These are phyloP conservation scores for Ictalurus punctatus DNA, from an alignment of 2,113 vertebrate species.

Conservation along the genomic window DNA sequence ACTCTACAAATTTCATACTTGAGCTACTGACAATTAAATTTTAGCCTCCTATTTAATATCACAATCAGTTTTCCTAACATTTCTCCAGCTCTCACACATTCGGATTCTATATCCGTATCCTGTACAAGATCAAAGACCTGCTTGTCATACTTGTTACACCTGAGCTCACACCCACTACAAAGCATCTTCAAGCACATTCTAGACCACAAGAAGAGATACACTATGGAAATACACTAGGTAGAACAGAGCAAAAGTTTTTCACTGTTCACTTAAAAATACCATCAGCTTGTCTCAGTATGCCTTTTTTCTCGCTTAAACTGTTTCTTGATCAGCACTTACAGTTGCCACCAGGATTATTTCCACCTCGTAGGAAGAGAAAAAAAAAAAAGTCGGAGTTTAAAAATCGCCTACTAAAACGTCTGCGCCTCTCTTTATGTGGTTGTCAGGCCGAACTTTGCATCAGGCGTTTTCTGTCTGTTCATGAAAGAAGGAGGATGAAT, in stretches of 20 bases:
- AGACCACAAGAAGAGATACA: neutral
- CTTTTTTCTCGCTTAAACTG: conserved; percentile 43
- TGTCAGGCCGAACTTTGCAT: conserved; percentile 53
- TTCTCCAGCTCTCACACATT: neutral
- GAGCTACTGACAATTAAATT: neutral
- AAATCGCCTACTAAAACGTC: conserved; percentile 36
- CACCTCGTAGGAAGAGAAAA: conserved; percentile 45
- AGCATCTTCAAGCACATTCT: neutral
- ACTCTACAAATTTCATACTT: neutral
- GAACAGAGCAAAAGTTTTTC: neutral
- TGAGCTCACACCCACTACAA: conserved; percentile 20
- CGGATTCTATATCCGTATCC: neutral
- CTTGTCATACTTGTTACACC: neutral
- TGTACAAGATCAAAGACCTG: neutral
- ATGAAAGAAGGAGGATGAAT: conserved; percentile 47
- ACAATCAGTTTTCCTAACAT: neutral
- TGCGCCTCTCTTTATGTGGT: conserved; percentile 31
- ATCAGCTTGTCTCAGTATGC: conserved; percentile 25
- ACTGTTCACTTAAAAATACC: conserved; percentile 36
- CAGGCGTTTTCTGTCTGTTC: conserved; percentile 41
- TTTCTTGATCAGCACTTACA: conserved; percentile 56
- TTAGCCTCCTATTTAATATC: neutral
- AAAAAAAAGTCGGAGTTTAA: conserved; percentile 36
- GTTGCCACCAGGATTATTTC: conserved; percentile 46
- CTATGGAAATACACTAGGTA: neutral